Base-by-base conservation (phyloP, 2,888 invertebrate genomes). In the Pterostichus madidus region DNA sequence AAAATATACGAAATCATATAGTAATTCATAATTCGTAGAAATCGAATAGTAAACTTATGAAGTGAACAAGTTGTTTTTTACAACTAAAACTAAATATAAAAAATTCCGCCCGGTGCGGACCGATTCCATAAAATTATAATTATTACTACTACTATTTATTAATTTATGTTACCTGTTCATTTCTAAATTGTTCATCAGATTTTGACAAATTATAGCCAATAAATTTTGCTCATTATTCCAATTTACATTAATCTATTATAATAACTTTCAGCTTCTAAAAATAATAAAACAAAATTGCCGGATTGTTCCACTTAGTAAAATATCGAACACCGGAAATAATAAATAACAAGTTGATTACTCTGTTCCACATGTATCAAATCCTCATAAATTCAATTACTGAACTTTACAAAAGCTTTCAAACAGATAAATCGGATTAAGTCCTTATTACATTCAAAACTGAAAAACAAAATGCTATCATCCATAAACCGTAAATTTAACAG, bases 281-380 rank as follows among this genome's bases (percentile, higher is more conserved):
- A 35, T 49, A 49, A 49, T 49, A 56, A 56, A 35, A 15, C 35
- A 64, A 64, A 64, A 64, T 35, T 64, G 39, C 8, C 39, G 7
- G 10, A 13, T 71, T 71, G 68, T 71, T 44, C 68, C 35, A 64
- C 64, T 64, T 64, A 49, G 13, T n/a, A 32, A 64, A 59, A 64
- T 13, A 35, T 64, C 64, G 35, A 64, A 32, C 64, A 71, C 5
- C 44, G 68, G 68, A 71, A 71, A 39, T 24, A 71, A 44, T 64
- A 64, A 64, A 59, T 32, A 64, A 71, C 68, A 44, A 71, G 17
- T 71, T 71, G 15, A 71, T 71, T 71, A 71, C 56, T 5, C 68
- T 44, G 44, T 17, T 71, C 68, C 17, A 44, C 39, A 17, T 44
- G 15, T 17, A 71, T 71, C 46, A 71, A 71, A 44, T 15, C 10